These are phyloP conservation scores for Scylla paramamosain DNA, from an alignment of 1,140 invertebrate genomes.

Conservation along the genomic window DNA sequence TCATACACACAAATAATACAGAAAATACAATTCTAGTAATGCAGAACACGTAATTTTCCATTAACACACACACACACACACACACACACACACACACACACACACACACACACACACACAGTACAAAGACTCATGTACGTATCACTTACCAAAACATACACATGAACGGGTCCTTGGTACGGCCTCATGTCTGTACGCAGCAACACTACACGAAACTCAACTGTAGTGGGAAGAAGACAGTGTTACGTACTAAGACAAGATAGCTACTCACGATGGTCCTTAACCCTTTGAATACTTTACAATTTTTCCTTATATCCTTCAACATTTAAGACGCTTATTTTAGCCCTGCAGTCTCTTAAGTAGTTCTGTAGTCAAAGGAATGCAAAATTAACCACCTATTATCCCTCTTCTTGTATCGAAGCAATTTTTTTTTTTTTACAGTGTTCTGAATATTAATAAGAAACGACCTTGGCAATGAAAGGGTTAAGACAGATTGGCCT, in stretches of 20 bases:
- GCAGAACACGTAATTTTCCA: not conserved
- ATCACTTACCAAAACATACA: constrained; percentile 81
- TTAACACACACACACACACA: not conserved
- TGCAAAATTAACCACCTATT: no score
- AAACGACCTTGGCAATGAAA: no score
- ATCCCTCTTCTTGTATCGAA: no score
- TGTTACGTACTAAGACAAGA: not conserved
- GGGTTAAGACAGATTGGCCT: no score
- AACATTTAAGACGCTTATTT: no score
- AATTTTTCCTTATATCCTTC: no score
- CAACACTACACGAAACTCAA: constrained; percentile 81
- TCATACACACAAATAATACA: no score
- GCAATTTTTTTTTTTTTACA: no score
- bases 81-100: constrained; percentile 34
- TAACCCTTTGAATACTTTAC: no score
- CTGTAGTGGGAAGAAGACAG: constrained; percentile 78
- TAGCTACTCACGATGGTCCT: not conserved
- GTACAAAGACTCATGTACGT: not conserved
- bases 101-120: constrained; percentile 3
- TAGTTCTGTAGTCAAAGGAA: no score
- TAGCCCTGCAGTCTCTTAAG: no score
- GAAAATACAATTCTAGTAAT: not conserved
- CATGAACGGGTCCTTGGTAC: constrained; percentile 81
- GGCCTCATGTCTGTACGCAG: constrained; percentile 81
- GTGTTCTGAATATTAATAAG: no score